phyloP scores from a whole-genome alignment of 2,888 invertebrate species.

The Plutella xylostella region DNA sequence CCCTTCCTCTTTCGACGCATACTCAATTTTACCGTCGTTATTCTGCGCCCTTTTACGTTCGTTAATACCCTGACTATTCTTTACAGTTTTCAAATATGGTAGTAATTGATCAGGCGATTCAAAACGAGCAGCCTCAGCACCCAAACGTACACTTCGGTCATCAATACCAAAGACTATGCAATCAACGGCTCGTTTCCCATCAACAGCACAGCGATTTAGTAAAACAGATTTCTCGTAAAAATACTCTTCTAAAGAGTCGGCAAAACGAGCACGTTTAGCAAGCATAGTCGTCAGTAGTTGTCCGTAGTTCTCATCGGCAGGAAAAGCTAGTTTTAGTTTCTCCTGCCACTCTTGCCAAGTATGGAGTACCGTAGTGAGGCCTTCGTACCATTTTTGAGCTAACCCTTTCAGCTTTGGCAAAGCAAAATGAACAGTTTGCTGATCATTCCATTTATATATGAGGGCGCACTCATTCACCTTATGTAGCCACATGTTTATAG shows the following conservation, averaged over 20 bases:
- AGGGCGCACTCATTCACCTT: too few species aligned
- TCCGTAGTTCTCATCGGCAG: constrained; percentile 15
- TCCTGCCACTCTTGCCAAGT: constrained; percentile 17
- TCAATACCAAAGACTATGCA: constrained; percentile 19
- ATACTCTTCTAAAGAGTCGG: constrained; percentile 17
- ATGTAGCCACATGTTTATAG: too few species aligned
- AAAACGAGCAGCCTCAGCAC: constrained; percentile 19
- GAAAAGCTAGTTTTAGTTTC: constrained; percentile 15
- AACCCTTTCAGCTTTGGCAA: neutral
- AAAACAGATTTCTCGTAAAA: constrained; percentile 18
- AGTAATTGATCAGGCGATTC: constrained; percentile 17
- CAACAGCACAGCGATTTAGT: neutral
- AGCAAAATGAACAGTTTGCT: constrained; percentile 5
- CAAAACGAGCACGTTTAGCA: constrained; percentile 8
- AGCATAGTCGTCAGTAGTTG: constrained; percentile 13
- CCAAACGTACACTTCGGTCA: constrained; percentile 16
- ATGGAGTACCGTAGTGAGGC: neutral
- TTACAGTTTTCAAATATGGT: constrained; percentile 15
- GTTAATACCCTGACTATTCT: neutral
- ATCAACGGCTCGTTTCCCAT: constrained; percentile 14
- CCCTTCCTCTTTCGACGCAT: constrained; percentile 1
- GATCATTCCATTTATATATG: neutral
- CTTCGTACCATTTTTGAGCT: constrained; percentile 2
- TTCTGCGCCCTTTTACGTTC: neutral
- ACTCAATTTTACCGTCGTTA: neutral